Percentiles rank a stretch among this genome's conserved stretches.
phyloP scores from a whole-genome alignment of 2,113 vertebrate species.

The Eulacestoma nigropectus region DNA sequence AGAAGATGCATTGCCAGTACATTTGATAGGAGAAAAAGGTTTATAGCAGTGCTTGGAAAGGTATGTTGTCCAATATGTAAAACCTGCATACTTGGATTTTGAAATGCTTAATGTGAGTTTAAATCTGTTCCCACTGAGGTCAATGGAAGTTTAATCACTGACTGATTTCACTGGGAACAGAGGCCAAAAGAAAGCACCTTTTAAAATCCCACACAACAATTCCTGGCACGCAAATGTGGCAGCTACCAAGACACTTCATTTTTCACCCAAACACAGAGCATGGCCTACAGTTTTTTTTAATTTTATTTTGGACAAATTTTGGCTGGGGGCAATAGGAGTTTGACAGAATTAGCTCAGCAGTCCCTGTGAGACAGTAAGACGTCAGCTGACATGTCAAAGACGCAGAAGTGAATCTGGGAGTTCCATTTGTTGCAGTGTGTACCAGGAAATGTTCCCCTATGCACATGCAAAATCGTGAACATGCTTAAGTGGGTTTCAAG shows the following conservation, averaged over 20 bases:
- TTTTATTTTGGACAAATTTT: not conserved
- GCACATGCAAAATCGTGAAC: not conserved
- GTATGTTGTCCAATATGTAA: not conserved
- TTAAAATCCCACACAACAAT: constrained; percentile 3
- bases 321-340: not conserved
- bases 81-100: constrained; percentile 2
- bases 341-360: not conserved
- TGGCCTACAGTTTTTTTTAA: not conserved
- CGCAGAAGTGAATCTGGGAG: not conserved
- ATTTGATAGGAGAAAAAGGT: not conserved
- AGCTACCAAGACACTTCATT: constrained; percentile 35
- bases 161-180: constrained; percentile 31
- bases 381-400: not conserved
- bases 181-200: constrained; percentile 42
- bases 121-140: constrained; percentile 22
- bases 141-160: constrained; percentile 40
- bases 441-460: not conserved
- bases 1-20: not conserved
- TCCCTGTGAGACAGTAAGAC: not conserved
- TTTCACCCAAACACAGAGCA: not conserved
- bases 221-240: constrained; percentile 24
- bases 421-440: not conserved
- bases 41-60: not conserved
- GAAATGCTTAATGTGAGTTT: not conserved
- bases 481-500: not conserved